Evolutionary conservation across 2,888 invertebrate species (phyloP), one percentile per base, ranked within the genome.

Genomic region (Apotomis turbidana): DNA sequence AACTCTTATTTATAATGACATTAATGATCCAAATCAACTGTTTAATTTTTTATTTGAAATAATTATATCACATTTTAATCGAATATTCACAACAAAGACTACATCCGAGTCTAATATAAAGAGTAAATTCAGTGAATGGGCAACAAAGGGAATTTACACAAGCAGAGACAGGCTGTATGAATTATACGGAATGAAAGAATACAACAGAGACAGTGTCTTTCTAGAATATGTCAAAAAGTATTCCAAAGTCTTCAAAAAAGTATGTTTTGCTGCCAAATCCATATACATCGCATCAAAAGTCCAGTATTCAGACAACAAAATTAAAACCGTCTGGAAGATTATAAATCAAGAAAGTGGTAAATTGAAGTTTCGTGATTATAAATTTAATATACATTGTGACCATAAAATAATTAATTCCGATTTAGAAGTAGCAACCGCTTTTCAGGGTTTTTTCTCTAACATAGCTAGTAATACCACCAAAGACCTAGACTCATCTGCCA

Each of bases 211-310:
- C 44, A 44, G 13, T 13, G n/a, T 12, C 38, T 60, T 60, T 13
- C 13, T 44, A 2, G 60, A 44, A n/a, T 44, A 60, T 13, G 60
- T 60, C n/a, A 44, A 60, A 41, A 60, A 13, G n/a, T 44, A 60
- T 44, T 60, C 44, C 10, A 38, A n/a, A 60, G 38, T 60, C 3
- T 60, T 60, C 36, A 60, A 60, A n/a, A 60, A 44, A 6, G 60
- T 60, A 12, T 60, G 59, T 13, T 4, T 13, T 8, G 9, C 44
- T 15, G 60, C 46, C 9, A 15, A 44, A 44, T n/a, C 60, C 10
- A 15, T 12, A 6, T 44, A 41, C n/a, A 38, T 59, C n/a, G 38
- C n/a, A 0, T 44, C n/a, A 3, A 60, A n/a, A 0, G 2, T 46
- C 5, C 38, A 59, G 41, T 5, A 0, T n/a, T 41, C 60, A 3